Conservation (phyloP, 2,113 vertebrate species). For the Callaeas wilsoni region DNA sequence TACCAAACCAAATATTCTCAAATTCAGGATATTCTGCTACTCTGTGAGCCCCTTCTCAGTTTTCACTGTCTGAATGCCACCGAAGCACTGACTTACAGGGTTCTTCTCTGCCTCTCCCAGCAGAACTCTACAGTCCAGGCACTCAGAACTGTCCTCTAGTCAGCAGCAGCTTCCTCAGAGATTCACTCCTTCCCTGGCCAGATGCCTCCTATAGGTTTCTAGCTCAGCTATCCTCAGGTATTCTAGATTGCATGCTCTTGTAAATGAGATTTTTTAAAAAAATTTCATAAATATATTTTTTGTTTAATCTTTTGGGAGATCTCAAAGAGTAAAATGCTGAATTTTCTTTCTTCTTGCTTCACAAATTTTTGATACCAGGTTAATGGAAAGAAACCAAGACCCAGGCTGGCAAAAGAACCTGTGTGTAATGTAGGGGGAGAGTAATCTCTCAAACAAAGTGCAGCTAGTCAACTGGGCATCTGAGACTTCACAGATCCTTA, state of each 20-base stretch:
- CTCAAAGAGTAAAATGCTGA: neutral
- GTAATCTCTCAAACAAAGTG: neutral
- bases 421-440: neutral
- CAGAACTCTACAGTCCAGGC: constrained; percentile 35
- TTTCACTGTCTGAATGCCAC: neutral
- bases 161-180: constrained; percentile 34
- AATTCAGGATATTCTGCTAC: neutral
- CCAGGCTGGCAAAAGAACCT: neutral
- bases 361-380: neutral
- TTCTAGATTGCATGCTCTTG: constrained; percentile 5
- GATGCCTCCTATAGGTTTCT: constrained; percentile 26
- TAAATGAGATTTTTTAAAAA: neutral
- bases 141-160: constrained; percentile 23
- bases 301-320: neutral
- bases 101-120: constrained; percentile 49
- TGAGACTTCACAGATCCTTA: neutral
- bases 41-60: neutral
- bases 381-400: neutral
- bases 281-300: neutral
- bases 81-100: neutral
- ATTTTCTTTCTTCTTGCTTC: neutral
- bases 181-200: constrained; percentile 1
- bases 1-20: neutral
- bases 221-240: constrained; percentile 41
- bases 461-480: neutral